These are phyloP conservation scores for pig (Sus scrofa) DNA, from an alignment of 2,113 vertebrate species.

Conservation along the genomic window T2T-Sscrofa CM000813.6:81117501-81118000, in stretches of 20 bases:
- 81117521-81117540: background rate
- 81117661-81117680: slow-evolving; percentile 94
- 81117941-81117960: background rate
- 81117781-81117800: background rate
- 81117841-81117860: background rate
- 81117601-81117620: slow-evolving; percentile 94
- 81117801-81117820: background rate
- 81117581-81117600: slow-evolving; percentile 95
- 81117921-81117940: no score
- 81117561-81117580: slow-evolving; percentile 96
- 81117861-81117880: background rate
- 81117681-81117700: slow-evolving; percentile 92
- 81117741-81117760: background rate
- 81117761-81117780: background rate
- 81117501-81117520: accelerated
- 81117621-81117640: slow-evolving; percentile 94
- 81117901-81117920: background rate
- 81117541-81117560: slow-evolving; percentile 59
- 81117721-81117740: background rate
- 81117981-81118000: background rate
- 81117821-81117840: background rate
- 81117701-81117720: background rate
- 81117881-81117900: background rate
- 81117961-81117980: background rate
- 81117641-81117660: slow-evolving; percentile 96